Base-by-base conservation (phyloP, 2,797 vertebrate genomes). In the Lates japonicus region DNA sequence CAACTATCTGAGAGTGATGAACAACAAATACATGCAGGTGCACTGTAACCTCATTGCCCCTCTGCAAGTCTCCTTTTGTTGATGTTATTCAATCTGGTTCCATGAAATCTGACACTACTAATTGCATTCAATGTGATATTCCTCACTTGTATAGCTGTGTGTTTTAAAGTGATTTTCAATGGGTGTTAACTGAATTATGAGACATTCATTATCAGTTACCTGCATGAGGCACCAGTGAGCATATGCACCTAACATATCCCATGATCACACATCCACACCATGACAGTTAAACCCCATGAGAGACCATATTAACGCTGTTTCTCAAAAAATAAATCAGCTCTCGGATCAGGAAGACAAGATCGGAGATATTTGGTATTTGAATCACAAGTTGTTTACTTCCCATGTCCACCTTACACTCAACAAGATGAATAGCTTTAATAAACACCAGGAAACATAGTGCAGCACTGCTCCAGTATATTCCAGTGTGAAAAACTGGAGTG, bases 371-470 rank as follows among this genome's bases (percentile, higher is more conserved):
- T 52, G 2, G 5, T 76, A 29, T 29, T 29, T 2, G 4, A 75
- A 63, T 67, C 48, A 68, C 3, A 75, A 41, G 22, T 2, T 33
- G 10, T 70, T 82, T 52, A 61, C 69, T 81, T 71, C 14, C n/a
- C 57, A 51, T 22, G 13, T 61, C 14, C 42, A 75, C 20, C 55
- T 60, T 41, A 55, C 35, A 16, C 11, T 68, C 46, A 44, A 49
- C 37, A 76, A 76, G 16, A 75, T 8, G 51, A 39, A 79, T 46
- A 64, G 4, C 39, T 82, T 77, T 72, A 58, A 79, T 39, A 72
- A 74, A 54, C 44, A 57, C 12, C 25, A 31, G 49, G 9, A 9
- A 74, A 59, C 20, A 66, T 13, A 54, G 33, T 46, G 44, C 58
- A 77, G 35, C 25, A 20, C 3, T 57, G 9, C 48, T 75, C 49